A percentile compares a stretch with the other conserved stretches of the same genome.
Evolutionary conservation across 2,113 vertebrate species (phyloP).

Genomic region (Oenanthe oenanthe): DNA sequence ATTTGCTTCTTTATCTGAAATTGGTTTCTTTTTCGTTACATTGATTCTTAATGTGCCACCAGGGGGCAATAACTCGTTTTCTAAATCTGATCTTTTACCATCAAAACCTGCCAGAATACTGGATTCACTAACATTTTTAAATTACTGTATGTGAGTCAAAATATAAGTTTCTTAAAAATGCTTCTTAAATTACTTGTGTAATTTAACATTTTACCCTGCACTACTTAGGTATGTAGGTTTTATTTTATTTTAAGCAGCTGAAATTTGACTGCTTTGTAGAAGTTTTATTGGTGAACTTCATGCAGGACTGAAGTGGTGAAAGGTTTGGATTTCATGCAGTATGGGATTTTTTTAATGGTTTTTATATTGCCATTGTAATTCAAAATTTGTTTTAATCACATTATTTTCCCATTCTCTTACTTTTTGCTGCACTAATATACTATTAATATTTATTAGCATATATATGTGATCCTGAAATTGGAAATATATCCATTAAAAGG

Average conservation of each 20-base stretch:
- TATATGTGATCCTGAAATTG: not conserved
- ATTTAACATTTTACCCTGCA: not conserved
- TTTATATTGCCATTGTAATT: not conserved
- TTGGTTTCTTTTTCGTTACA: not conserved
- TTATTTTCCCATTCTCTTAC: not conserved
- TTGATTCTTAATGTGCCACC: conserved; percentile 3
- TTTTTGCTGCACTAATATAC: not conserved
- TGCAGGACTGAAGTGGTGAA: not conserved
- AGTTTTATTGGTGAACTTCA: not conserved
- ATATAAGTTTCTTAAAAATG: not conserved
- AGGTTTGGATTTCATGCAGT: not conserved
- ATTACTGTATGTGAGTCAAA: not conserved
- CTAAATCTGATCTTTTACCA: not conserved
- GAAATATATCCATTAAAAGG: not conserved
- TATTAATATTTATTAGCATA: not conserved
- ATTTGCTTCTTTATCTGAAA: not conserved
- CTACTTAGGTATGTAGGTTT: not conserved
- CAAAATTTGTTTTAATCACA: not conserved
- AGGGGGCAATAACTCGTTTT: conserved; percentile 51
- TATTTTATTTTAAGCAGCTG: not conserved
- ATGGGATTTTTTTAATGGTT: not conserved
- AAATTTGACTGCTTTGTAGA: not conserved
- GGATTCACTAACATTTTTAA: not conserved
- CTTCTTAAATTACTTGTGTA: not conserved
- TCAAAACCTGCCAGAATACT: not conserved